Evolutionary conservation across 1,140 invertebrate species (phyloP), one percentile per base, ranked within the genome.

Genomic region (Ips nitidus): DNA sequence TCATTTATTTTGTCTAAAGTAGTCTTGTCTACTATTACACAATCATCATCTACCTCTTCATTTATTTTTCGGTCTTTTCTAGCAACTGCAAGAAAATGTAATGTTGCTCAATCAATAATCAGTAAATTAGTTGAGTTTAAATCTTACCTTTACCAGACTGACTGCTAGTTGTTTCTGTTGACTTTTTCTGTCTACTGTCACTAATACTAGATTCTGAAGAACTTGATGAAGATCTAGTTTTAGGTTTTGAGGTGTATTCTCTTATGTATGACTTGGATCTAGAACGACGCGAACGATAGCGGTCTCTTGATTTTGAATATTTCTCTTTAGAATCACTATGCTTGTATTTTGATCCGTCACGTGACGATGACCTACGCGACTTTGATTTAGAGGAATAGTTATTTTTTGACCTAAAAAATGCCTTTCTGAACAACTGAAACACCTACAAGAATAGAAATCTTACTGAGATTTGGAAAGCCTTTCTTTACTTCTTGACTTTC

Each of bases 1-100:
- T 71, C 69, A 69, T 80, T 80, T 43, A 79, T 78, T 66, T 77
- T 74, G 38, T 78, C 72, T 7, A 79, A 42, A n/a, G 74, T 68
- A 43, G 74, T 71, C 47, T 36, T 61, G 66, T 78, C 75, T 36
- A 78, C 56, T 45, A 71, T 37, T 42, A 64, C 60, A 52, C 43
- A 52, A 43, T 42, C 52, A 56, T 55, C 36, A 40, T 4, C 22
- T 38, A 42, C 60, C 8, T 70, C 38, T 55, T 64, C 38, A 39
- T 22, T 22, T 7, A 47, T 37, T 37, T 7, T 61, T 64, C 57
- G 42, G 52, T 2, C 41, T 52, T 53, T 67, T 47, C 40, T 59
- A 8, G 57, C 2, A 1, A n/a, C 37, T 56, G 38, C 53, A 6
- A 7, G n/a, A 56, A 56, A n/a, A 56, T 36, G 22, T 22, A 0